Base-by-base conservation (phyloP, 2,797 vertebrate genomes). In the Pristis pectinata region DNA sequence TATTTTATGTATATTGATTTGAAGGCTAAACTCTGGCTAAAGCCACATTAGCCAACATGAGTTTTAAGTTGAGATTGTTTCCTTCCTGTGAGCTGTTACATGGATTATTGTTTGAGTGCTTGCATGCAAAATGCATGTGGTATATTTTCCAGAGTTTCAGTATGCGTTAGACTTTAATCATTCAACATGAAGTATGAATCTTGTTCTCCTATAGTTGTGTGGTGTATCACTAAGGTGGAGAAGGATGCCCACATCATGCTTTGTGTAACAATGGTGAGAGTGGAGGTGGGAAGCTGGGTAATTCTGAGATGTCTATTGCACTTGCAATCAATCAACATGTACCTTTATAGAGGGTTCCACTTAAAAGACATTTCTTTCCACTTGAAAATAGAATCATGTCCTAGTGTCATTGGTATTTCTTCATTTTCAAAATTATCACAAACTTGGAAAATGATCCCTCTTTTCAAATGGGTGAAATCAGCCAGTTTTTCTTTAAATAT, bases 401-500 rank as follows among this genome's bases (percentile, higher is more conserved):
- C 3, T 13, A 10, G 22, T 49, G 44, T 41, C 41, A 70, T 22
- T 67, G n/a, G 7, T 49, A 56, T 17, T 49, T 76, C 67, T 56
- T 74, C 67, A 93, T 93, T 93, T 44, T 72, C 64, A 76, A 94
- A 72, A 93, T 72, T 93, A 93, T 53, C 13, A 5, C 30, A 0
- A 93, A 41, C 41, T 49, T 13, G 41, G 91, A 72, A 93, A 93
- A 70, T 72, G 8, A 74, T 9, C 13, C 19, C 44, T 76, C 92
- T 53, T 34, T 94, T 53, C 92, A 94, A 94, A 49, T 76, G 49
- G 64, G 67, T 94, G 70, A 94, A 94, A 34, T 44, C 70, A 94
- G 72, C 44, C 44, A 67, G 17, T 74, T 94, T 93, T 70, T 94
- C 92, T 74, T 94, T 94, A 94, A 94, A 94, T 94, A 94, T 94